A percentile compares a stretch with the other conserved stretches of the same genome.
These are phyloP conservation scores for Styela plicata DNA, from an alignment of 23 tunicate species.

Conservation along the genomic window DNA sequence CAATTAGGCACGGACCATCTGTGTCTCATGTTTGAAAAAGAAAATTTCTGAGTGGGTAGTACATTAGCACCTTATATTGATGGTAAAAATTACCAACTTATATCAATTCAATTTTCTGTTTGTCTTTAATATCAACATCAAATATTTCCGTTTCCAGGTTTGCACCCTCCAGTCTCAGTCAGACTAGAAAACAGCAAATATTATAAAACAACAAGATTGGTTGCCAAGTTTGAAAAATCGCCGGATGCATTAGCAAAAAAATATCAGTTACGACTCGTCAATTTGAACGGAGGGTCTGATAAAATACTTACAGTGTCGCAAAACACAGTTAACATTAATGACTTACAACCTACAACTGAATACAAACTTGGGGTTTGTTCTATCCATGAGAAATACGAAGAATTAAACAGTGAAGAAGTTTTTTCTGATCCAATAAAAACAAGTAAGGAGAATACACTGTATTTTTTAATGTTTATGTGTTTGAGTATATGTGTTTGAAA, in stretches of 20 bases:
- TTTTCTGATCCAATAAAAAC: background rate
- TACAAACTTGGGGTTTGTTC: background rate
- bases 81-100: no score
- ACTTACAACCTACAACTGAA: background rate
- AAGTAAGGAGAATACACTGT: background rate
- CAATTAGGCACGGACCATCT: no score
- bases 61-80: no score
- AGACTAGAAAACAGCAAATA: background rate
- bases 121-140: no score
- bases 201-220: background rate
- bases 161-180: background rate
- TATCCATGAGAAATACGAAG: background rate
- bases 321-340: background rate
- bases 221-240: background rate
- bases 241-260: background rate
- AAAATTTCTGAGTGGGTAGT: no score
- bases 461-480: background rate
- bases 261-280: background rate
- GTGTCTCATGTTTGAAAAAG: no score
- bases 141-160: no score
- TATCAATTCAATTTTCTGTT: no score
- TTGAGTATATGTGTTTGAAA: no score
- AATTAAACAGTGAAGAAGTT: slow-evolving; percentile 3
- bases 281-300: background rate
- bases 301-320: background rate